Conservation (phyloP, 2,888 invertebrate genomes). For the Lymantria monacha region DNA sequence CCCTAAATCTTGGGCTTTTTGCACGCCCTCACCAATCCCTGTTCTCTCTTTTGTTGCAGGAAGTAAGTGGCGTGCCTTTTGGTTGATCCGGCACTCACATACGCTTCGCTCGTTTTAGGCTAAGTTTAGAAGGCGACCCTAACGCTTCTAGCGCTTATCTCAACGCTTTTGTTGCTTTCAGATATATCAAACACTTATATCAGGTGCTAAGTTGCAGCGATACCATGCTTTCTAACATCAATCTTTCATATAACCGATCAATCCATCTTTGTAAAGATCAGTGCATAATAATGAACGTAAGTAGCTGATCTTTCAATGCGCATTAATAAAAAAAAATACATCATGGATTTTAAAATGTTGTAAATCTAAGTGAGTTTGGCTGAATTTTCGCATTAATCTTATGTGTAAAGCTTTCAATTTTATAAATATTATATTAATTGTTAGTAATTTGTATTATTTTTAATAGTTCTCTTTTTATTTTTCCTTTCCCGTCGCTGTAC, state of each 20-base stretch:
- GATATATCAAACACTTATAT: slow-evolving; percentile 38
- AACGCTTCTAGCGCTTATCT: slow-evolving; percentile 72
- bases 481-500: slow-evolving; percentile 68
- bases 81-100: slow-evolving; percentile 75
- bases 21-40: slow-evolving; percentile 76
- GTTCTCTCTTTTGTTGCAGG: slow-evolving; percentile 81
- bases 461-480: slow-evolving; percentile 51
- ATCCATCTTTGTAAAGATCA: slow-evolving; percentile 42
- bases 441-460: slow-evolving; percentile 38
- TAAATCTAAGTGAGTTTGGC: slow-evolving; percentile 26
- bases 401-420: slow-evolving; percentile 40
- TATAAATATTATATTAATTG: slow-evolving; percentile 35
- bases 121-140: slow-evolving; percentile 63
- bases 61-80: slow-evolving; percentile 82
- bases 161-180: slow-evolving; percentile 70
- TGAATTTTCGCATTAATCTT: slow-evolving; percentile 46
- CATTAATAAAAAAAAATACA: slow-evolving; percentile 22
- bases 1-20: slow-evolving; percentile 60
- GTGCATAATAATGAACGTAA: slow-evolving; percentile 46
- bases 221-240: slow-evolving; percentile 49
- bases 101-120: slow-evolving; percentile 71
- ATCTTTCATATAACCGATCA: slow-evolving; percentile 48
- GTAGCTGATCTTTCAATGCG: slow-evolving; percentile 46
- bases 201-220: slow-evolving; percentile 52
- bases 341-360: slow-evolving; percentile 18